Base-by-base conservation (phyloP, 2,888 invertebrate genomes). In the Ochropleura plecta region DNA sequence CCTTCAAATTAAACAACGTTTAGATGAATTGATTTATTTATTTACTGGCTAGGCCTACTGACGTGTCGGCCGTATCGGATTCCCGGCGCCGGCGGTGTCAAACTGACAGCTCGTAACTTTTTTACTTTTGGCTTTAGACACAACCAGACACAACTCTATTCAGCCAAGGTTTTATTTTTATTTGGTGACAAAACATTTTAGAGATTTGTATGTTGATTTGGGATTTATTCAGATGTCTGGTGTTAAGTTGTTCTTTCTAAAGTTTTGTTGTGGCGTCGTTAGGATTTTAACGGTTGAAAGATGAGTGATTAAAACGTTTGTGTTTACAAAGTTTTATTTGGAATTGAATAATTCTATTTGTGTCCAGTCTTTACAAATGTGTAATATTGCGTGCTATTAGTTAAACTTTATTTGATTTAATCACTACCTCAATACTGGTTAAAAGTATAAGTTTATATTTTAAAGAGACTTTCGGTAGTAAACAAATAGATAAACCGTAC, bases 1-100 rank as follows among this genome's bases (percentile, higher is more conserved):
- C 73, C 73, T 83, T 76, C 69, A 83, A 82, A 80, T 76, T 85
- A 85, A 81, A 74, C 74, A 78, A 70, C 81, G 71, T 84, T 74
- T 74, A 81, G 74, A 78, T 79, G 77, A 79, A 88, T 88, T 85
- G 85, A 82, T 83, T 81, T 80, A 84, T 88, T 88, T 91, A 90
- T 90, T 92, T 92, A 89, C 88, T 90, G 84, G 76, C 91, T 93
- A 94, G 93, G 94, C 94, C 94, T 94, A 94, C 92, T 92, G 93
- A 91, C 91, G 89, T 90, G 91, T 91, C 90, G 72, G 78, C 82
- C 85, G 90, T 91, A 88, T 92, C 92, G 86, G 85, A 87, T 92
- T 91, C 90, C 93, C 92, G 94, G 94, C 94, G 95, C 94, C 94
- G 90, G 84, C 88, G 93, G 93, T 93, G 94, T 94, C 95, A 94